These are phyloP conservation scores for Bujurquina vittata DNA, from an alignment of 2,113 vertebrate species.

Conservation along the genomic window DNA sequence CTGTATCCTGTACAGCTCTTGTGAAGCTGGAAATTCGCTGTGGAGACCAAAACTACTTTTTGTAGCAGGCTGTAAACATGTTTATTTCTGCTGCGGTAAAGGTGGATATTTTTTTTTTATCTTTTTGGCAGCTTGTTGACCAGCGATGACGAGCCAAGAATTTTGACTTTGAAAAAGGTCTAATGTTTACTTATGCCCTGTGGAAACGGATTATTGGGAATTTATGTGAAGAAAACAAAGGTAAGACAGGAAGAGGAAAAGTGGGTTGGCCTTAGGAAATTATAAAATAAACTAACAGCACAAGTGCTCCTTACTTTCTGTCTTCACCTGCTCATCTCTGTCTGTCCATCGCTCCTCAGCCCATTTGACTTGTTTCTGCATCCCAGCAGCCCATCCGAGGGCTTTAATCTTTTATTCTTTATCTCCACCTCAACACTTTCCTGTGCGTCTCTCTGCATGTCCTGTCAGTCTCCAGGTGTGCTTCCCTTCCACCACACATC, in stretches of 20 bases:
- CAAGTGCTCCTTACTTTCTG: no score
- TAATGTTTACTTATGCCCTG: background rate
- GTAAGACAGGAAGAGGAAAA: background rate
- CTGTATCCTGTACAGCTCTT: background rate
- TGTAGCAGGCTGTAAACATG: background rate
- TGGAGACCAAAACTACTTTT: background rate
- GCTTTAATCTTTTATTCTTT: background rate
- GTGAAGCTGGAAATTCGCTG: background rate
- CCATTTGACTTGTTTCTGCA: background rate
- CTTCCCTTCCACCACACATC: slow-evolving; percentile 2
- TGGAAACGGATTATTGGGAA: background rate
- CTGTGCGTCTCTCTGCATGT: background rate
- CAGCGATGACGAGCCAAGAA: background rate
- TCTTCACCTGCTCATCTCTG: background rate
- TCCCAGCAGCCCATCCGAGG: background rate
- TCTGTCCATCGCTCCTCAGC: background rate
- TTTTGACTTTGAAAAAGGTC: no score
- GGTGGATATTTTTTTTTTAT: background rate
- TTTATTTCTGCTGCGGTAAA: background rate
- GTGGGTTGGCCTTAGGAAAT: background rate
- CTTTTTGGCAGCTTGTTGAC: background rate
- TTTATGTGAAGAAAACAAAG: accelerated
- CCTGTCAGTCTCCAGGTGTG: background rate
- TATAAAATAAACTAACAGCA: background rate
- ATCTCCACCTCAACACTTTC: background rate